Evolutionary conservation across 2,888 invertebrate species (phyloP), one percentile per base, ranked within the genome.

Genomic region (Leptinotarsa rubiginosa): DNA sequence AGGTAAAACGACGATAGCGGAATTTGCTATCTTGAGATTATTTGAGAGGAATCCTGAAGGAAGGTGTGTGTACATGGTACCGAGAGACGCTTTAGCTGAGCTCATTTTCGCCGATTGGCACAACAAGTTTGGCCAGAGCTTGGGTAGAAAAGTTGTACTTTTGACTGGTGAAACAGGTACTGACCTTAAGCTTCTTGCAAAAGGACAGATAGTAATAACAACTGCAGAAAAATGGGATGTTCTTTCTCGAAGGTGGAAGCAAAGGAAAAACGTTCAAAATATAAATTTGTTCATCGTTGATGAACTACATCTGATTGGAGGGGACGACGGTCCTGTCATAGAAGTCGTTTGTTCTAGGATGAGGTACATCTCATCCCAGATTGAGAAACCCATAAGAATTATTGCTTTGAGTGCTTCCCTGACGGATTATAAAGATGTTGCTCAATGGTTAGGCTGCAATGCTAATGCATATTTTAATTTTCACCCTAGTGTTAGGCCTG

Each of bases 141-240:
- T 99, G 72, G 95, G 95, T 10, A 92, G 96, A 79, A 95, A 92
- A 91, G 97, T 93, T 71, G 98, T 99, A 0, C 90, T 97, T 68
- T 87, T 99, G 72, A 99, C 99, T 0, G 99, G 99, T 0, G 99
- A 99, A 88, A 98, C 99, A 0, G 97, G 97, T 0, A 97, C 97
- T 0, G 99, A 99, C 89, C 91, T 99, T 82, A 99, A 99, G 86
- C 87, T 96, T 0, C 88, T 98, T 22, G 95, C 95, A 54, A 96
- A 97, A 86, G 97, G 97, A 0, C 97, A 99, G 87, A 93, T 99
- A n/a, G 95, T 99, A 62, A 93, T 99, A 77, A 95, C 97, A 4
- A 99, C 98, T 0, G 98, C 98, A 0, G 98, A 99, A 85, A 97
- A 98, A 83, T 99, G 99, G 99, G 99, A 99, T 86, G 97, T 99